Conservation (phyloP, 2,113 vertebrate genomes). For the Microtus oregoni region DNA sequence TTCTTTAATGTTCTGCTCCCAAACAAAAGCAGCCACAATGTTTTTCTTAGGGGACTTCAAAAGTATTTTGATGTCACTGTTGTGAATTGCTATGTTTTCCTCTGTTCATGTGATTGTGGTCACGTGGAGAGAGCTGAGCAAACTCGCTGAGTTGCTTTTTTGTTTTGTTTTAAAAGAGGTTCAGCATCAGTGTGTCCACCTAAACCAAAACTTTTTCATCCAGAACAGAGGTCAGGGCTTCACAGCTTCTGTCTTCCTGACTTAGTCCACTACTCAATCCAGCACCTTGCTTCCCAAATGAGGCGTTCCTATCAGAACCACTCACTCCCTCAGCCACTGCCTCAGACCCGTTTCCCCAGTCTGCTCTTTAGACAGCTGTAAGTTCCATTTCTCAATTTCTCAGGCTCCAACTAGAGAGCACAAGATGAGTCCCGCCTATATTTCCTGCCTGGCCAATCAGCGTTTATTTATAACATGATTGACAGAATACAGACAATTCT, state of each 20-base stretch:
- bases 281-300: not conserved
- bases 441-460: no score
- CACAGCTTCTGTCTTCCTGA: not conserved
- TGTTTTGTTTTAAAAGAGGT: conserved; percentile 22
- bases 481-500: no score
- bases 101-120: conserved; percentile 16
- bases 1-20: conserved; percentile 53
- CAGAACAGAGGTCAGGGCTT: not conserved
- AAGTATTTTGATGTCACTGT: conserved; percentile 27
- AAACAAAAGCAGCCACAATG: conserved; percentile 54
- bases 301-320: not conserved
- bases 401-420: not conserved
- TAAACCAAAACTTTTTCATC: not conserved
- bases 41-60: conserved; percentile 41
- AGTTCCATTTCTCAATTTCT: not conserved
- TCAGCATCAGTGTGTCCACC: conserved; percentile 3
- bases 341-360: no score
- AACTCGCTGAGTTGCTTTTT: conserved; percentile 46
- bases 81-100: conserved; percentile 50
- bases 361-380: not conserved
- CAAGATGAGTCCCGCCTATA: no score
- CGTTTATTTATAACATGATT: no score
- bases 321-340: not conserved
- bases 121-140: conserved; percentile 61
- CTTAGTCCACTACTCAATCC: not conserved